phyloP scores from a whole-genome alignment of 2,888 invertebrate genomes.

The Pomacea canaliculata region DNA sequence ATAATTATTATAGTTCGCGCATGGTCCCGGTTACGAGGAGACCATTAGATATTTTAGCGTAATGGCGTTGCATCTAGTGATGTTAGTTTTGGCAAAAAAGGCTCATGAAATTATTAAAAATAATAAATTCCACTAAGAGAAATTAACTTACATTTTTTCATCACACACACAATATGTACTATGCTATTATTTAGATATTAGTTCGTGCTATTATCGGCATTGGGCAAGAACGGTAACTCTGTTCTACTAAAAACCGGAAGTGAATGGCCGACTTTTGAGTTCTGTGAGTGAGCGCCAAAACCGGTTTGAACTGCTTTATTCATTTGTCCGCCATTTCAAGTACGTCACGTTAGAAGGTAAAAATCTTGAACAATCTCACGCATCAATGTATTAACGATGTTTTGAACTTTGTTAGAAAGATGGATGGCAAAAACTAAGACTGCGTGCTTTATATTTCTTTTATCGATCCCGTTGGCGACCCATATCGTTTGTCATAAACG shows the following conservation, averaged over 20 bases:
- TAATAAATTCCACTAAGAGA: too few relatives aligned
- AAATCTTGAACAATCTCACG: neutral
- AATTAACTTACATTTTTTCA: too few relatives aligned
- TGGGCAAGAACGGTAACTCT: constrained; percentile 9
- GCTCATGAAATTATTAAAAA: too few relatives aligned
- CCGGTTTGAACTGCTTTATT: constrained; percentile 38
- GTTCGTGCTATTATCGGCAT: too few relatives aligned
- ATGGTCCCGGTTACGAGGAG: too few relatives aligned
- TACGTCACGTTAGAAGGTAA: constrained; percentile 4
- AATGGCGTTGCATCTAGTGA: too few relatives aligned
- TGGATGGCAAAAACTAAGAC: neutral
- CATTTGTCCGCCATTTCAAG: constrained; percentile 13
- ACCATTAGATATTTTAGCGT: too few relatives aligned
- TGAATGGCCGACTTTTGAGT: constrained; percentile 1
- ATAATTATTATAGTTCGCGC: too few relatives aligned
- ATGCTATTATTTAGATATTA: too few relatives aligned
- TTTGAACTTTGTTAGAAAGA: neutral
- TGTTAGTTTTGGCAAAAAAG: too few relatives aligned
- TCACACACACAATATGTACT: too few relatives aligned
- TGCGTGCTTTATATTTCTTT: neutral
- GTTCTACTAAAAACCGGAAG: constrained; percentile 5
- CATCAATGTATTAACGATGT: neutral
- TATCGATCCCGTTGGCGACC: neutral
- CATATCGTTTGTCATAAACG: too few relatives aligned
- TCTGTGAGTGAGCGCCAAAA: constrained; percentile 36